Conservation (phyloP, 2,888 invertebrate genomes). For the Helobdella robusta region DNA sequence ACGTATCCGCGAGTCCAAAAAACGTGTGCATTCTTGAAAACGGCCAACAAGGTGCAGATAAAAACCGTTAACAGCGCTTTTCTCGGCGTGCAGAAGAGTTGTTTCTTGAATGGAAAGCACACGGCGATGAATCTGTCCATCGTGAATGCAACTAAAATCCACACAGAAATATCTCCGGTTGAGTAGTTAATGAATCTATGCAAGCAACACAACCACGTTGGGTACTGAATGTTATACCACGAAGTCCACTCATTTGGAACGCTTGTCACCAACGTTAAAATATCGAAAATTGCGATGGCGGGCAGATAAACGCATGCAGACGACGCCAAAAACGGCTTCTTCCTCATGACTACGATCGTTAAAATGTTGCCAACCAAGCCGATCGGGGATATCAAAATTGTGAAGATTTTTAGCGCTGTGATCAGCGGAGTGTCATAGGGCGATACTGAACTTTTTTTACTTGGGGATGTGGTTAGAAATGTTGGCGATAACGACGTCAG, state of each 20-base stretch:
- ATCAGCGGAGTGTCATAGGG: not conserved
- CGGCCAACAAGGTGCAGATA: conserved; percentile 32
- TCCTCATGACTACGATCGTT: conserved; percentile 33
- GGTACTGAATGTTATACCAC: conserved; percentile 23
- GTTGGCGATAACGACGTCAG: conserved; percentile 31
- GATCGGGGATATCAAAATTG: conserved; percentile 36
- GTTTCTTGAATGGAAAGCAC: conserved; percentile 40
- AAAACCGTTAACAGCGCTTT: conserved; percentile 13
- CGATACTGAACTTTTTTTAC: not conserved
- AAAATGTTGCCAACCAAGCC: conserved; percentile 34
- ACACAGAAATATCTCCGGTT: conserved; percentile 31
- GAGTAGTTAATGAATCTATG: conserved; percentile 27
- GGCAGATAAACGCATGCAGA: conserved; percentile 34
- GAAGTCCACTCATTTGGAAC: conserved; percentile 35
- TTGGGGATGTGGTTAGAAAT: conserved; percentile 22
- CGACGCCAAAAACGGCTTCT: conserved; percentile 30
- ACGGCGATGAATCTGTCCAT: conserved; percentile 43
- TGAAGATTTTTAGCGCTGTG: conserved; percentile 40
- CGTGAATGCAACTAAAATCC: conserved; percentile 43
- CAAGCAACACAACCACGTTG: conserved; percentile 28
- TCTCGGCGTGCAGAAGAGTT: conserved; percentile 36
- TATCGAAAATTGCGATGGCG: conserved; percentile 33
- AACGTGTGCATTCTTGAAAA: conserved; percentile 41
- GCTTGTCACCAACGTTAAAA: conserved; percentile 30
- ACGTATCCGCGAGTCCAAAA: conserved; percentile 40